These are phyloP conservation scores for Rostratula benghalensis DNA, from an alignment of 2,113 vertebrate genomes.

Conservation along the genomic window DNA sequence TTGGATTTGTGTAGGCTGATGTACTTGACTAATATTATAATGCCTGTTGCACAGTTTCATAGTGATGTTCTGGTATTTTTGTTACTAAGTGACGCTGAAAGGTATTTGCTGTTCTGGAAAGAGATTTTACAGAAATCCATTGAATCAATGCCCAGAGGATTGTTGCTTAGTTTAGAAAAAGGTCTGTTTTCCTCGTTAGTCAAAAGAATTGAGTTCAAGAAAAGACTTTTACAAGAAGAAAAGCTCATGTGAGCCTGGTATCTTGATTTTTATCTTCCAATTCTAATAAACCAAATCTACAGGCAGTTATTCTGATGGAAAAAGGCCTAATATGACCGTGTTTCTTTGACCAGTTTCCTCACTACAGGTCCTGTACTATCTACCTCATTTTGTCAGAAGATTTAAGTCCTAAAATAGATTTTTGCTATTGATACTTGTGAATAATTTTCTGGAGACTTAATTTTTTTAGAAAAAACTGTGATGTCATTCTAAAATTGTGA, in stretches of 20 bases:
- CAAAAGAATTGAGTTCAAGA: not conserved
- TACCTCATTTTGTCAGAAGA: not conserved
- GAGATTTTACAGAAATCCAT: not conserved
- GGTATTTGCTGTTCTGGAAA: not conserved
- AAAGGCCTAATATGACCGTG: not conserved
- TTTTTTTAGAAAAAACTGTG: not conserved
- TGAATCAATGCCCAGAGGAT: not conserved
- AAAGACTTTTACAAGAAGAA: not conserved
- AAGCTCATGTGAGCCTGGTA: not conserved
- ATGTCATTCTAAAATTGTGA: not conserved
- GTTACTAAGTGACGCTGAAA: not conserved
- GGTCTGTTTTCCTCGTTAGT: not conserved
- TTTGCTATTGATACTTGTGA: not conserved
- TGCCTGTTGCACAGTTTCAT: not conserved
- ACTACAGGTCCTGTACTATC: not conserved
- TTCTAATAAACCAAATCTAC: not conserved
- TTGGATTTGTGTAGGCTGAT: not conserved
- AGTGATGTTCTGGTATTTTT: not conserved
- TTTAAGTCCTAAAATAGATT: not conserved
- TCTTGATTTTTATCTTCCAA: not conserved
- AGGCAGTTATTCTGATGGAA: not conserved
- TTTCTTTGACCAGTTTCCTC: not conserved
- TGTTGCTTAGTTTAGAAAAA: not conserved
- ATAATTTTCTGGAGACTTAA: not conserved
- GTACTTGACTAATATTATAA: not conserved